phyloP scores from a whole-genome alignment of 2,797 vertebrate species.

The Protosalanx chinensis region DNA sequence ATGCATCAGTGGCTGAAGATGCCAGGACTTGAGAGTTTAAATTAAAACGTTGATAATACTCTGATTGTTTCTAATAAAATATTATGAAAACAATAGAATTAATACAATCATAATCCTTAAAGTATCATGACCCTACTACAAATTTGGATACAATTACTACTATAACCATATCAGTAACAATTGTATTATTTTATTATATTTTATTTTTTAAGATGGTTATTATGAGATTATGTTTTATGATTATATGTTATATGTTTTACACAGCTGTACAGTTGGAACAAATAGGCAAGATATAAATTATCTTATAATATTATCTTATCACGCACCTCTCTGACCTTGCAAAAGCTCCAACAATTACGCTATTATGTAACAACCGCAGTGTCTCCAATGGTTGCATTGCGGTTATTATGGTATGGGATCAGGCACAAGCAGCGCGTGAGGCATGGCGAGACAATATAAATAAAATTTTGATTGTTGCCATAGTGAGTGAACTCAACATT shows the following conservation, averaged over 20 bases:
- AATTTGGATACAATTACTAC: too few species aligned
- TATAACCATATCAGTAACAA: background rate
- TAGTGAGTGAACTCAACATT: background rate
- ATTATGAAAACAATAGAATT: too few species aligned
- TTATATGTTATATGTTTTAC: background rate
- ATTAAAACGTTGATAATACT: background rate
- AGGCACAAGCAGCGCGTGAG: background rate
- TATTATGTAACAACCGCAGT: constrained; percentile 4
- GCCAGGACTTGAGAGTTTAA: constrained; percentile 38
- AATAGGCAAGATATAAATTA: background rate
- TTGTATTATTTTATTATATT: background rate
- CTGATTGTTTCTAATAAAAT: too few species aligned
- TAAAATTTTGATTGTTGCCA: background rate
- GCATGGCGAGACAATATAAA: background rate
- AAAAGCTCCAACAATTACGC: background rate
- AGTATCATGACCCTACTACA: too few species aligned
- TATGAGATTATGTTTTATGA: background rate
- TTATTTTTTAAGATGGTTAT: background rate
- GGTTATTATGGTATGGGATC: background rate
- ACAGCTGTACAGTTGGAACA: background rate
- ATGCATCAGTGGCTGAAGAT: constrained; percentile 40
- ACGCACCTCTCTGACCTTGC: background rate
- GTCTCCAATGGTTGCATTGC: constrained; percentile 1
- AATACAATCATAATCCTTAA: background rate
- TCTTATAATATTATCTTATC: background rate